Evolutionary conservation across 2,113 vertebrate genomes (phyloP).

Genomic region (Sinosuthora webbiana): DNA sequence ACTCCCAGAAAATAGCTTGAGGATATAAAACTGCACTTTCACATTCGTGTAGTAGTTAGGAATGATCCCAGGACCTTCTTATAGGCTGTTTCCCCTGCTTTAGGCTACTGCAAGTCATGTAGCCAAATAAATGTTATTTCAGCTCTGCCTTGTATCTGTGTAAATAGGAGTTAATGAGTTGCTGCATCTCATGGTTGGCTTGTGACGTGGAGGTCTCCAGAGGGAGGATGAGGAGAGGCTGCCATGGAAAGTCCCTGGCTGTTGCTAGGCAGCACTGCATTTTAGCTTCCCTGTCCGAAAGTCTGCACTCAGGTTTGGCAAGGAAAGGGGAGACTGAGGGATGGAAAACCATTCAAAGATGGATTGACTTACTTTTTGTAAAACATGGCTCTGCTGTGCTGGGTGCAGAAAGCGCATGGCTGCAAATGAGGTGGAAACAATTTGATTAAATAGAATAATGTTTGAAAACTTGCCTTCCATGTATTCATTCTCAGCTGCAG

Average conservation of each 20-base stretch:
- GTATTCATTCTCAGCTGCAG: background rate
- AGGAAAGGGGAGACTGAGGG: background rate
- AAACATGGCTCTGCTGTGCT: background rate
- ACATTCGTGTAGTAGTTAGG: background rate
- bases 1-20: background rate
- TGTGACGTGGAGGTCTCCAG: constrained; percentile 3
- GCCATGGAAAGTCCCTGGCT: constrained; percentile 1
- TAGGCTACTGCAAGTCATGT: background rate
- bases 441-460: background rate
- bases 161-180: constrained; percentile 19
- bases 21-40: background rate
- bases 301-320: background rate
- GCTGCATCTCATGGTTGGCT: background rate
- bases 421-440: background rate
- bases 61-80: background rate
- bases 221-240: constrained; percentile 43
- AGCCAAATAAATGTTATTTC: constrained; percentile 7
- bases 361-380: background rate
- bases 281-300: background rate
- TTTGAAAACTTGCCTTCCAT: background rate
- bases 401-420: background rate
- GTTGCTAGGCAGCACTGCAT: constrained; percentile 30
- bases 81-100: background rate
- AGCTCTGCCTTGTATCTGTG: background rate
- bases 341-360: constrained; percentile 2